Percentiles rank a stretch among this genome's conserved stretches.
phyloP scores from a whole-genome alignment of 1,140 invertebrate species.

The Trachymyrmex septentrionalis region DNA sequence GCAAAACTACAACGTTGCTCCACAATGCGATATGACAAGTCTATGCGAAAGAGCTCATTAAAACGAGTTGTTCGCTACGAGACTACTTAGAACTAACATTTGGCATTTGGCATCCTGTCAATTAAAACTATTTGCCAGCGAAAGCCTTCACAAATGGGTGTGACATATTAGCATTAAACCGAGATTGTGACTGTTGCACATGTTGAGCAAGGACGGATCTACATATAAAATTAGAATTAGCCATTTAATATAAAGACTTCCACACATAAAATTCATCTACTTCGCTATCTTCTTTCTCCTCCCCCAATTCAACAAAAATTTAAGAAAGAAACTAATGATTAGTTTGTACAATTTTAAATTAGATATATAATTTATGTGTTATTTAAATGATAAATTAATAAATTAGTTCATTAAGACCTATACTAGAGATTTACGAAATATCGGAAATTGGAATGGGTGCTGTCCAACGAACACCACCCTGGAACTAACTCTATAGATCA shows the following conservation, averaged over 20 bases:
- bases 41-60: slow-evolving; percentile 4
- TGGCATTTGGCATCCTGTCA: slow-evolving; percentile 54
- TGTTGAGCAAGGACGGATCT: slow-evolving; percentile 16
- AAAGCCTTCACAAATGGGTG: slow-evolving; percentile 14
- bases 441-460: no score
- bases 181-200: slow-evolving; percentile 24
- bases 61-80: slow-evolving; percentile 19
- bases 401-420: no score
- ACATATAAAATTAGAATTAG: slow-evolving; percentile 6
- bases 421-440: no score
- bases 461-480: no score
- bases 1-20: slow-evolving; percentile 9
- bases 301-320: not conserved
- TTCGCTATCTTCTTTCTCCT: not conserved
- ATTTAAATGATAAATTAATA: not conserved
- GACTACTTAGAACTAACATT: slow-evolving; percentile 52
- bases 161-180: slow-evolving; percentile 25
- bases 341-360: not conserved
- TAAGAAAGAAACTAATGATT: not conserved
- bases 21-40: slow-evolving; percentile 8
- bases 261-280: not conserved
- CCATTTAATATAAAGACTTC: not conserved
- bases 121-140: slow-evolving; percentile 52
- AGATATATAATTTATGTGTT: not conserved
- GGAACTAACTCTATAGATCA: no score